A percentile compares a stretch with the other conserved stretches of the same genome.
Conservation (phyloP, 2,113 vertebrate genomes). For the Cebus imitator region DNA sequence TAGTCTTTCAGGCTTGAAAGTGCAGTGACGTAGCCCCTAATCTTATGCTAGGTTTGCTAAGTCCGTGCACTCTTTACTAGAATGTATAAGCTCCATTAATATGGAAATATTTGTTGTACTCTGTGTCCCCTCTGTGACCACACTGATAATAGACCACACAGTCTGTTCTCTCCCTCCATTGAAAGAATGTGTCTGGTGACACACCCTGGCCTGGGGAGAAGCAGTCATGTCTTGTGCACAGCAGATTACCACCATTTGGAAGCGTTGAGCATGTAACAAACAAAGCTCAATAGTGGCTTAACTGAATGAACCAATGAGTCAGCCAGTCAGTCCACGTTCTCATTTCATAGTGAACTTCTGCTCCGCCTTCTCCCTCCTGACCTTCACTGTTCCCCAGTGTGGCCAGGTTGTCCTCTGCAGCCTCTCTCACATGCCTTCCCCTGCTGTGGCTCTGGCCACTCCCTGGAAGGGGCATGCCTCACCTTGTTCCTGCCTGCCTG, state of each 20-base stretch:
- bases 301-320: background rate
- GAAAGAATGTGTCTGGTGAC: background rate
- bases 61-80: background rate
- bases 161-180: background rate
- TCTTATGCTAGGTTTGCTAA: background rate
- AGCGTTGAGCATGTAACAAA: background rate
- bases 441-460: too few relatives aligned
- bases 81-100: background rate
- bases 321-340: rapidly evolving
- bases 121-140: background rate
- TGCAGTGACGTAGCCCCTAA: background rate
- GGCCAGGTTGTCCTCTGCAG: background rate
- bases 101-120: background rate
- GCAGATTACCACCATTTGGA: background rate
- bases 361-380: background rate
- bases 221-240: background rate
- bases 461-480: background rate
- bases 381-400: background rate
- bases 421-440: background rate
- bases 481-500: background rate
- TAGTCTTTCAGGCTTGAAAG: background rate
- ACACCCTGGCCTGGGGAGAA: background rate
- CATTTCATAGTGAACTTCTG: background rate
- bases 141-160: too few relatives aligned
- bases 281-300: background rate